Conservation (phyloP, 1,140 invertebrate genomes). For the Drosophila insularis region DNA sequence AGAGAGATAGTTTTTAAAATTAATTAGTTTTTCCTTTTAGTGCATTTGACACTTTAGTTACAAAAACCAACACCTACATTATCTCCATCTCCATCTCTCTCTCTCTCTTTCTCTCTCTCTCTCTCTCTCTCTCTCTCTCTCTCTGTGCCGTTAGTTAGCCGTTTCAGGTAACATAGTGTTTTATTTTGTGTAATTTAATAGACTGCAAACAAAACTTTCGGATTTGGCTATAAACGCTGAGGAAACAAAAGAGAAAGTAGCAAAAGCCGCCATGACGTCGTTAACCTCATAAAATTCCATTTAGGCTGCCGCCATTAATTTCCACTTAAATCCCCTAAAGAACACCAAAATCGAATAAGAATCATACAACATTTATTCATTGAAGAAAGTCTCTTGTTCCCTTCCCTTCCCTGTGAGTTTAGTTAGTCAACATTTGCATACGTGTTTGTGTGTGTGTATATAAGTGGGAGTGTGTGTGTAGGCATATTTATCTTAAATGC, state of each 20-base stretch:
- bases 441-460: not conserved
- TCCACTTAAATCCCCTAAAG: constrained; percentile 5
- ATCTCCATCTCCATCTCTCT: not conserved
- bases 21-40: constrained; percentile 54
- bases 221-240: not conserved
- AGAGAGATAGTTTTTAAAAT: constrained; percentile 24
- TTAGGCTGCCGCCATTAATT: constrained; percentile 1
- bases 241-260: constrained; percentile 1
- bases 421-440: constrained; percentile 5
- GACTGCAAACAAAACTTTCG: constrained; percentile 47
- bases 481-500: constrained; percentile 55
- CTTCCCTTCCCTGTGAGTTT: constrained; percentile 18
- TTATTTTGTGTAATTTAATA: constrained; percentile 46
- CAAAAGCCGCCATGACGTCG: not conserved
- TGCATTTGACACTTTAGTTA: constrained; percentile 17
- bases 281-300: constrained; percentile 10
- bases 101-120: too few relatives aligned
- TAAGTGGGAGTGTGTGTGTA: not conserved
- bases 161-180: constrained; percentile 40
- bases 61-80: constrained; percentile 8
- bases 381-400: not conserved
- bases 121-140: too few relatives aligned
- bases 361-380: not conserved
- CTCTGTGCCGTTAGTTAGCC: too few relatives aligned
- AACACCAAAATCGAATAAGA: constrained; percentile 7